Conservation (phyloP, 1,140 invertebrate species). For the Spodoptera litura region DNA sequence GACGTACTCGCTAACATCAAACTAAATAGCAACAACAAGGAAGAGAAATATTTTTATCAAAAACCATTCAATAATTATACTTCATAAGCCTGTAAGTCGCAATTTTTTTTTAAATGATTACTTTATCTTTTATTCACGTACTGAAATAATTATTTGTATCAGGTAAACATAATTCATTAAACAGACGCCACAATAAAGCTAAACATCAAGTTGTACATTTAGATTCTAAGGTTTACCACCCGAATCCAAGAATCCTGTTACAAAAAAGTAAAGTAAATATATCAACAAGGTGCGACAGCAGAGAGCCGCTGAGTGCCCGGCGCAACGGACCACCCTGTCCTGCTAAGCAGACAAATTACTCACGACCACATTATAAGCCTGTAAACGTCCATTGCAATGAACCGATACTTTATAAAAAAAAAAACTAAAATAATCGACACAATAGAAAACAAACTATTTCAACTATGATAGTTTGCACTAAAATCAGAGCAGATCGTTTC, state of each 20-base stretch:
- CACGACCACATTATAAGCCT: not conserved
- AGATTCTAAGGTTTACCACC: slow-evolving; percentile 27
- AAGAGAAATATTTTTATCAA: no score
- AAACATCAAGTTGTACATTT: slow-evolving; percentile 18
- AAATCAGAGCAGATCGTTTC: not conserved
- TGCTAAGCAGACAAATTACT: not conserved
- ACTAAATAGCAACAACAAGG: no score
- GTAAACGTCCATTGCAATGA: not conserved
- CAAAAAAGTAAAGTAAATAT: slow-evolving; percentile 10
- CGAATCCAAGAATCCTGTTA: slow-evolving; percentile 15
- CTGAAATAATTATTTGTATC: not conserved
- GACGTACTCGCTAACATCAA: no score
- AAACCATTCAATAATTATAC: no score
- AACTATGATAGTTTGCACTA: no score
- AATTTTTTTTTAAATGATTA: no score
- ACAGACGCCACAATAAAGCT: slow-evolving; percentile 1
- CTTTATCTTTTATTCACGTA: not conserved
- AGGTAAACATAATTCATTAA: slow-evolving; percentile 10
- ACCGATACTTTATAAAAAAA: no score
- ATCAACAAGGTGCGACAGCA: not conserved
- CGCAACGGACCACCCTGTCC: slow-evolving; percentile 11
- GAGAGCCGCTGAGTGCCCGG: not conserved
- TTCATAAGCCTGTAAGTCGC: no score
- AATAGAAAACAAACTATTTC: no score
- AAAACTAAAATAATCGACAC: no score